Percentiles rank a stretch among this genome's conserved stretches.
Conservation (phyloP, 2,113 vertebrate species). For the Oryzias woworae region DNA sequence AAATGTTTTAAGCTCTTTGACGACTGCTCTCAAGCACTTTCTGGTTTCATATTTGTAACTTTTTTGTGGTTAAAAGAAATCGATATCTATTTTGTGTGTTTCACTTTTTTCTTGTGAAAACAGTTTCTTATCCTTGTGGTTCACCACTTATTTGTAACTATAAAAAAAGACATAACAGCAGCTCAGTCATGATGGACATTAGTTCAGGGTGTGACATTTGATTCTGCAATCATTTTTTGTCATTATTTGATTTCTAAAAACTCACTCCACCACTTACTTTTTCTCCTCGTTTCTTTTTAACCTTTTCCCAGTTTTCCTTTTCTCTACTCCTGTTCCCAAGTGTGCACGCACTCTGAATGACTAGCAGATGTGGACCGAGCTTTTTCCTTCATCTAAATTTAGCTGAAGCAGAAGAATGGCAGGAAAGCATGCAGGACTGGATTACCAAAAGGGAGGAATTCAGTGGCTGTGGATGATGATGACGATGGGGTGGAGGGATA, state of each 20-base stretch:
- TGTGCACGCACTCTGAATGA: constrained; percentile 41
- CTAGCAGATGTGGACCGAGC: constrained; percentile 64
- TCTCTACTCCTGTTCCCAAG: constrained; percentile 11
- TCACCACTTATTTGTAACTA: constrained; percentile 45
- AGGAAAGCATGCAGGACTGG: constrained; percentile 65
- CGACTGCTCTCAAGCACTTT: constrained; percentile 17
- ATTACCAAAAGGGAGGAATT: constrained; percentile 35
- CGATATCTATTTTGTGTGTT: constrained; percentile 45
- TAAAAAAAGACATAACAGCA: constrained; percentile 42
- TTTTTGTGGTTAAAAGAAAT: constrained; percentile 36
- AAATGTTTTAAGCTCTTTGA: constrained; percentile 35
- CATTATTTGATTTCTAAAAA: constrained; percentile 33
- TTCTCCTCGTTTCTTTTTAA: constrained; percentile 32
- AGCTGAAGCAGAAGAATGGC: constrained; percentile 70
- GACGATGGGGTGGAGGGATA: constrained; percentile 40
- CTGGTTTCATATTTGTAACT: constrained; percentile 23
- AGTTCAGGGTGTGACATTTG: constrained; percentile 21
- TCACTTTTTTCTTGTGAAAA: constrained; percentile 40
- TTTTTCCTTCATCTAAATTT: constrained; percentile 73
- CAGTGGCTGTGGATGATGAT: not conserved
- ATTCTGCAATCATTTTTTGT: constrained; percentile 28
- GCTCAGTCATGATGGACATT: constrained; percentile 36
- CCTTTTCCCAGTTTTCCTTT: constrained; percentile 46
- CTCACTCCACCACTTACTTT: constrained; percentile 8
- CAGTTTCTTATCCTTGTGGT: constrained; percentile 48